These are phyloP conservation scores for Axis porcinus DNA, from an alignment of 2,113 vertebrate genomes.

Conservation along the genomic window DNA sequence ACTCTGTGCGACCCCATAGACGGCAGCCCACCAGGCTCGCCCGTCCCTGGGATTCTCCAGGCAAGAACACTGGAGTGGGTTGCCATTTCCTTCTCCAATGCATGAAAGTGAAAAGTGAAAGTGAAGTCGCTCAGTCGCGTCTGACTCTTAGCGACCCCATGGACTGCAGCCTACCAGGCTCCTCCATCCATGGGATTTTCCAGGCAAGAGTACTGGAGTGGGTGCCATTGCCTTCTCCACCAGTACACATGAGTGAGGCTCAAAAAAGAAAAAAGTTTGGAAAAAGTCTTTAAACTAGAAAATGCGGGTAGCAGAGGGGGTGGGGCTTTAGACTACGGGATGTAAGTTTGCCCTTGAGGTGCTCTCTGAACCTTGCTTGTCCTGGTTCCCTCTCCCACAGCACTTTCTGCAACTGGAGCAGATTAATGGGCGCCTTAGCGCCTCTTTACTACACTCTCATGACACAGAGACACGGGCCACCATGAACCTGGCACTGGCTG, in stretches of 20 bases:
- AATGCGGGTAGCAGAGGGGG: background rate
- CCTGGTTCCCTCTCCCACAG: slow-evolving; percentile 71
- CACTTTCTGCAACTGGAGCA: slow-evolving; percentile 91
- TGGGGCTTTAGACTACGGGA: background rate
- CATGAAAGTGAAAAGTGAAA: too few relatives aligned
- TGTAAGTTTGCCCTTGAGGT: background rate
- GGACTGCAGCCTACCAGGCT: too few relatives aligned
- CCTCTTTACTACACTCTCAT: slow-evolving; percentile 89
- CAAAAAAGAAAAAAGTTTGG: background rate
- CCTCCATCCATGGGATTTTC: too few relatives aligned
- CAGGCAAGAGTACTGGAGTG: too few relatives aligned
- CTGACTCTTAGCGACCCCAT: too few relatives aligned
- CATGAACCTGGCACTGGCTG: slow-evolving; percentile 92
- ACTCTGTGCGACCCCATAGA: too few relatives aligned
- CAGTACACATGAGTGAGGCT: background rate
- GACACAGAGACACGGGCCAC: slow-evolving; percentile 92
- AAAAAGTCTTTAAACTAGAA: background rate
- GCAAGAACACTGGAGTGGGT: too few relatives aligned
- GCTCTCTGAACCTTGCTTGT: background rate
- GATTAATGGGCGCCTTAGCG: slow-evolving; percentile 84
- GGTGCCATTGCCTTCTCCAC: background rate
- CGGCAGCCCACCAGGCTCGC: too few relatives aligned
- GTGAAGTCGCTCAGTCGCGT: too few relatives aligned
- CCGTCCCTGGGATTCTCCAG: too few relatives aligned
- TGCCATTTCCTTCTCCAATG: too few relatives aligned